phyloP scores from a whole-genome alignment of 2,888 invertebrate species.

The Nymphalis urticae region DNA sequence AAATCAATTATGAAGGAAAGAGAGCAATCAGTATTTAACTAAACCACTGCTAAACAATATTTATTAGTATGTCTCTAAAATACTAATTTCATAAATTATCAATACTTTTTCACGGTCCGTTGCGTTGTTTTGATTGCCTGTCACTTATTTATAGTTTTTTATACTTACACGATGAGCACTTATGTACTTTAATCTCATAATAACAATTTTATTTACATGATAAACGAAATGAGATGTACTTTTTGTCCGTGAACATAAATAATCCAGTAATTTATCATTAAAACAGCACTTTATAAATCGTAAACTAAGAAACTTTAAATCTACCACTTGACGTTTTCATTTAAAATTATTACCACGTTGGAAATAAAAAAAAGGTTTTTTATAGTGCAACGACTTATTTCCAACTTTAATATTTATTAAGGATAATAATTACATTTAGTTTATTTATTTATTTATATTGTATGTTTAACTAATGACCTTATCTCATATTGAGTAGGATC shows the following conservation, averaged over 20 bases:
- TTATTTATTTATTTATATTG: background rate
- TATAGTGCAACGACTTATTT: constrained; percentile 14
- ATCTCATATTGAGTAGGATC: background rate
- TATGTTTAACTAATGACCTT: background rate
- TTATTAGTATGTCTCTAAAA: no score
- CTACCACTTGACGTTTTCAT: constrained; percentile 36
- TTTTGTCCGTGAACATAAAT: constrained; percentile 32
- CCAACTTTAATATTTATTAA: background rate
- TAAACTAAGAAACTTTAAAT: constrained; percentile 36
- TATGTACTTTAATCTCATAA: constrained; percentile 11
- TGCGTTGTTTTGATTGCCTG: no score
- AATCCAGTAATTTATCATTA: constrained; percentile 37
- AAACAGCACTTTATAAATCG: constrained; percentile 39
- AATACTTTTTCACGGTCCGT: no score
- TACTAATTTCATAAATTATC: no score
- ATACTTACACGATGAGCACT: background rate
- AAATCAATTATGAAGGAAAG: no score
- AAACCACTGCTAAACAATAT: no score
- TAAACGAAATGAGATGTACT: constrained; percentile 26
- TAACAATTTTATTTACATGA: constrained; percentile 22
- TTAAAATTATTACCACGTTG: constrained; percentile 33
- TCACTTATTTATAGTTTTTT: no score
- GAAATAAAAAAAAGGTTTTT: constrained; percentile 20
- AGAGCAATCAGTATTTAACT: no score
- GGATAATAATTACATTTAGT: background rate